These are phyloP conservation scores for Cyclophora punctaria DNA, from an alignment of 2,888 invertebrate genomes.

Conservation along the genomic window DNA sequence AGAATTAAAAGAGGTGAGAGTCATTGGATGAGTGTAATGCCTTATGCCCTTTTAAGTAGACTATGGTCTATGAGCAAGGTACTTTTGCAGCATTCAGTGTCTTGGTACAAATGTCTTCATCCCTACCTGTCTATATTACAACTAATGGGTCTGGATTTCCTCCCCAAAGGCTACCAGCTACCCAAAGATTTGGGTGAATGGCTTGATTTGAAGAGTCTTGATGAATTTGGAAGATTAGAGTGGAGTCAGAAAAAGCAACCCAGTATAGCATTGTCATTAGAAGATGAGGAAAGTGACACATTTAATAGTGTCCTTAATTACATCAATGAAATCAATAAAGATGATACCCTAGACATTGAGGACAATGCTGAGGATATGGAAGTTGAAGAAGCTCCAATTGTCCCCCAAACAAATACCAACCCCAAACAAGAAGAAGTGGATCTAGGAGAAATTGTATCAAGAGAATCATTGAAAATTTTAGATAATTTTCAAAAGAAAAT, in stretches of 20 bases:
- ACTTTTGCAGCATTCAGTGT: conserved; percentile 59
- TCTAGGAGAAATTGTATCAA: conserved; percentile 24
- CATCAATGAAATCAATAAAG: conserved; percentile 42
- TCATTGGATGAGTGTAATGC: conserved; percentile 72
- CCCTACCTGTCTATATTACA: conserved; percentile 49
- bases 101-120: conserved; percentile 68
- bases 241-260: conserved; percentile 47
- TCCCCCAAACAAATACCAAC: background rate
- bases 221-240: conserved; percentile 50
- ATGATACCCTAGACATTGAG: conserved; percentile 4
- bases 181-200: conserved; percentile 63
- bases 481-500: conserved; percentile 18
- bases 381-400: conserved; percentile 10
- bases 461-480: conserved; percentile 33
- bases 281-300: conserved; percentile 33
- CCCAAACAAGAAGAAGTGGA: conserved; percentile 6
- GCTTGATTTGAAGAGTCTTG: conserved; percentile 64
- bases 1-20: conserved; percentile 72
- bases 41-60: conserved; percentile 70
- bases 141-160: conserved; percentile 60
- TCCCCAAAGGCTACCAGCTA: conserved; percentile 56
- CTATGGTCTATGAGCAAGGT: conserved; percentile 70
- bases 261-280: conserved; percentile 28
- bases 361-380: conserved; percentile 4
- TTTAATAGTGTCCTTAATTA: conserved; percentile 50